phyloP scores from a whole-genome alignment of 2,113 vertebrate species.

The Pachycephala philippinensis region DNA sequence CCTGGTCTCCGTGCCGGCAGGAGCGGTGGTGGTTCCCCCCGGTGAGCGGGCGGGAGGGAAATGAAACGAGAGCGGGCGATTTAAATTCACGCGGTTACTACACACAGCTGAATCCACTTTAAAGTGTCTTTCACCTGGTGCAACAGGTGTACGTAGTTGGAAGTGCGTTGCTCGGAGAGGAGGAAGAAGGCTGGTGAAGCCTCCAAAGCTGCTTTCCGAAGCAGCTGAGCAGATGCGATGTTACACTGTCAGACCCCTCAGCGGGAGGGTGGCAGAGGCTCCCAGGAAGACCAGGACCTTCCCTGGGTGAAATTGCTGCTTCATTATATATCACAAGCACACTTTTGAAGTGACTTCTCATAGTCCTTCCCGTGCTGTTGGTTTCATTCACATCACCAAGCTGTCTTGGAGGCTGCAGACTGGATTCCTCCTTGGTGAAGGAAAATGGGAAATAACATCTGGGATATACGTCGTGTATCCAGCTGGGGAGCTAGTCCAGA shows the following conservation, averaged over 20 bases:
- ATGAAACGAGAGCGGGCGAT: accelerated
- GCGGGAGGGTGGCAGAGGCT: accelerated
- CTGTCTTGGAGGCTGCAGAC: too few species aligned
- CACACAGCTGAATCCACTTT: not conserved
- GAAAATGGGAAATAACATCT: too few species aligned
- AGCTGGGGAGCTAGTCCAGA: not conserved
- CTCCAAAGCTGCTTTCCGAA: not conserved
- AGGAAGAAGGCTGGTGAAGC: accelerated
- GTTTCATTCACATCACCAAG: not conserved
- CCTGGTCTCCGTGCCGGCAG: not conserved
- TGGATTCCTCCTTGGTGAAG: not conserved
- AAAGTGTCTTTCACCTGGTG: not conserved
- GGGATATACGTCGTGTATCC: accelerated
- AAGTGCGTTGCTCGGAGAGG: not conserved
- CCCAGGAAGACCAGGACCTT: too few species aligned
- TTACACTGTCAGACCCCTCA: accelerated
- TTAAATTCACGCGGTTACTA: accelerated
- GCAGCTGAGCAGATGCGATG: accelerated
- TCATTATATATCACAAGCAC: accelerated
- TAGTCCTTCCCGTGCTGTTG: accelerated
- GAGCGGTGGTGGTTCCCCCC: accelerated
- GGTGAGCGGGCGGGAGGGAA: not conserved
- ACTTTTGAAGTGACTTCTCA: not conserved
- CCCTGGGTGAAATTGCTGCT: accelerated
- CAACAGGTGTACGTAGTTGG: not conserved